These are phyloP conservation scores for Anarhynchus alexandrinus DNA, from an alignment of 2,113 vertebrate genomes.

Conservation along the genomic window DNA sequence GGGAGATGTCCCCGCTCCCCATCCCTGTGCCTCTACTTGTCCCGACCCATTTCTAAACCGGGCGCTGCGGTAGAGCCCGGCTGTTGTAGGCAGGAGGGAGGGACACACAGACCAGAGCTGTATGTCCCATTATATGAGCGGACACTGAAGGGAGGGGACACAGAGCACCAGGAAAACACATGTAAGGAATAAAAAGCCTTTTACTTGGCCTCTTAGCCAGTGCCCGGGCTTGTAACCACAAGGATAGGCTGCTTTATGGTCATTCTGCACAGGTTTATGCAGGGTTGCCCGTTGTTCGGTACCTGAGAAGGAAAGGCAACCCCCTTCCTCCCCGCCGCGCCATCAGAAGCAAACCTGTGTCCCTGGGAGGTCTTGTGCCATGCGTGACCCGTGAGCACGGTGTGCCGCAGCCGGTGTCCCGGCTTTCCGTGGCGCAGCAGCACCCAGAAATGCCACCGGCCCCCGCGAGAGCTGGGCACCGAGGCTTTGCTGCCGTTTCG, in stretches of 20 bases:
- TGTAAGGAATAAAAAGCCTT: neutral
- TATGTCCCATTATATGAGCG: accelerated
- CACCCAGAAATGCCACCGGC: neutral
- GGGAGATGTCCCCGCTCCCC: neutral
- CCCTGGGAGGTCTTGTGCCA: neutral
- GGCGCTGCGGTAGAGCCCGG: accelerated
- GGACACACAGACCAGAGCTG: neutral
- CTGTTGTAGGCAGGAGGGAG: neutral
- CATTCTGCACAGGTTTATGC: neutral
- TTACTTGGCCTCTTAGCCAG: neutral
- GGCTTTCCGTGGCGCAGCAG: neutral
- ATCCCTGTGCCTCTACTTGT: neutral
- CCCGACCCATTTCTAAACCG: neutral
- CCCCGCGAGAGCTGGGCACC: accelerated
- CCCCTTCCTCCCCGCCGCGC: neutral
- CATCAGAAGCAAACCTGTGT: neutral
- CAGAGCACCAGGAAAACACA: neutral
- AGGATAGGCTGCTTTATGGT: neutral
- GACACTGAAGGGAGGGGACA: neutral
- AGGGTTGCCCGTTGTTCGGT: neutral
- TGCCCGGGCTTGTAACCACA: accelerated
- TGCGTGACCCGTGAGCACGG: accelerated
- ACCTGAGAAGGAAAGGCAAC: neutral
- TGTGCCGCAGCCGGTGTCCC: neutral
- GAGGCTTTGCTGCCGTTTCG: neutral